These are phyloP conservation scores for Clarias platycephalus DNA, from an alignment of 2,797 vertebrate genomes.

Conservation along the genomic window DNA sequence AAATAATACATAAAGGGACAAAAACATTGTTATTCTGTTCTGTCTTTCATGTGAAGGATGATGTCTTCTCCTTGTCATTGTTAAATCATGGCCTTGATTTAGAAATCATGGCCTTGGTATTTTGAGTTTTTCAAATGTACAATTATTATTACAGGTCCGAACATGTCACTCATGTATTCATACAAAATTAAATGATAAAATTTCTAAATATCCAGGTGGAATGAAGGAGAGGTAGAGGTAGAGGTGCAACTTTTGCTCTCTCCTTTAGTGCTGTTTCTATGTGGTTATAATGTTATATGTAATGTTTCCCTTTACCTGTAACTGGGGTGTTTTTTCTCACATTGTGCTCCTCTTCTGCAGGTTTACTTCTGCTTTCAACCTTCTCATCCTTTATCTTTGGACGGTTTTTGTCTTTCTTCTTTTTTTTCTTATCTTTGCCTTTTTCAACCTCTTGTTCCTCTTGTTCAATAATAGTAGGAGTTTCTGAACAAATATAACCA, in stretches of 20 bases:
- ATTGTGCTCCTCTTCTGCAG: constrained; percentile 56
- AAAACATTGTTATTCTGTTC: neutral
- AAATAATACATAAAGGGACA: neutral
- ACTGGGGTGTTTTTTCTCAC: constrained; percentile 59
- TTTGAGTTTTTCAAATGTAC: neutral
- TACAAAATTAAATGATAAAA: too few relatives aligned
- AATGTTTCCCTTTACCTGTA: constrained; percentile 60
- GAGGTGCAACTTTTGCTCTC: neutral
- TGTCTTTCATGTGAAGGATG: neutral
- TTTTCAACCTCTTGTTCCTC: constrained; percentile 59
- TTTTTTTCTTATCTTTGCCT: constrained; percentile 71
- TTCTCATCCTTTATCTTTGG: constrained; percentile 65
- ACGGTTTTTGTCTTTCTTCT: constrained; percentile 72
- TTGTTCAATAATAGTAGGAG: constrained; percentile 51
- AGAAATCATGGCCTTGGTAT: neutral
- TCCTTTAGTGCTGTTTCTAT: too few relatives aligned
- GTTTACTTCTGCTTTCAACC: constrained; percentile 60
- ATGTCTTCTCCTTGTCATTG: neutral
- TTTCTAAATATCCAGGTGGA: neutral
- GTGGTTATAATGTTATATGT: neutral
- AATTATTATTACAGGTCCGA: neutral
- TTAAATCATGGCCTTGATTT: neutral
- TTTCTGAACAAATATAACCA: constrained; percentile 54
- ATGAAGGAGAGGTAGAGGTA: neutral
- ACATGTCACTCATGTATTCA: too few relatives aligned